Evolutionary conservation across 2,113 vertebrate species (phyloP).

Genomic region (Garra rufa): DNA sequence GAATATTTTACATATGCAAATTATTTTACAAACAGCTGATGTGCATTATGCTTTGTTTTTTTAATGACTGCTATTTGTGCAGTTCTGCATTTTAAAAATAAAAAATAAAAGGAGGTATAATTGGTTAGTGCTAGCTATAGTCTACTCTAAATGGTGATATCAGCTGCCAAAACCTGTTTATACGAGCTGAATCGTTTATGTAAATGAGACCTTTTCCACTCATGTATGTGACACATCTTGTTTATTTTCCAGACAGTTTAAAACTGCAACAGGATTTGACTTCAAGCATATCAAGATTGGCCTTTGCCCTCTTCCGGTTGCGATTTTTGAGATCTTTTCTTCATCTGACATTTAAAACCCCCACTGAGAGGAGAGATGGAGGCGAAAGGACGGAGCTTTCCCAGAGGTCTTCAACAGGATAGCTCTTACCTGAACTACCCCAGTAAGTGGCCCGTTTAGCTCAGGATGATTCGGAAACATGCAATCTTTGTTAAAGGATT

Average conservation of each 20-base stretch:
- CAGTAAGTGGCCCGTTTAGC: background rate
- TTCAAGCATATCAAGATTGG: slow-evolving; percentile 19
- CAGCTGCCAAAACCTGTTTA: slow-evolving; percentile 10
- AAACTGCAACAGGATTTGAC: background rate
- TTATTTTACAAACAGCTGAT: background rate
- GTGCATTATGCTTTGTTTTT: background rate
- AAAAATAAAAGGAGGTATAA: background rate
- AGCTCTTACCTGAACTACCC: background rate
- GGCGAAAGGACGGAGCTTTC: slow-evolving; percentile 10
- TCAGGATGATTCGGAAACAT: background rate
- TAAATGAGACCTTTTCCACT: slow-evolving; percentile 14
- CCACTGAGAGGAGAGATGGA: slow-evolving; percentile 4
- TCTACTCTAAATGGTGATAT: background rate
- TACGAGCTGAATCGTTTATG: slow-evolving; percentile 1
- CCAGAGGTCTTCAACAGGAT: background rate
- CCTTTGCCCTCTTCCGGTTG: background rate
- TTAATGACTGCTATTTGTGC: background rate
- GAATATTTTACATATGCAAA: background rate
- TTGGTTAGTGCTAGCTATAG: background rate
- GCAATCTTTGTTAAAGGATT: background rate
- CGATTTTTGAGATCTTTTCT: slow-evolving; percentile 14
- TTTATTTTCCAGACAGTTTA: slow-evolving; percentile 21
- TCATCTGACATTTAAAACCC: slow-evolving; percentile 21
- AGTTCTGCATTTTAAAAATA: no score
- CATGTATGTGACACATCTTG: slow-evolving; percentile 16